These are phyloP conservation scores for Artemisiospiza belli DNA, from an alignment of 2,113 vertebrate genomes.

Conservation along the genomic window DNA sequence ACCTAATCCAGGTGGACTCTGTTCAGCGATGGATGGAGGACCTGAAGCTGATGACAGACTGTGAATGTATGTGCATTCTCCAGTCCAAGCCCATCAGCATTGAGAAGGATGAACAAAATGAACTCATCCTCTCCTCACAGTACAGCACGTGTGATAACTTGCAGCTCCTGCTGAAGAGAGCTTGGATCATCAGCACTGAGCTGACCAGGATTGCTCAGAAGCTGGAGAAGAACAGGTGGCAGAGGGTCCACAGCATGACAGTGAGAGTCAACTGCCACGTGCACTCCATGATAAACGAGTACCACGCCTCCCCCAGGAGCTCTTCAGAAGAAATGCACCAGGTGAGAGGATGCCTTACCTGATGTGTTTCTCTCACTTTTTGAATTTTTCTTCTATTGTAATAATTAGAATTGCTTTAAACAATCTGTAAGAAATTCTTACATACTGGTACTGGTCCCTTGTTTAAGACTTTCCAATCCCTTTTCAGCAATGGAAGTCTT, in stretches of 20 bases:
- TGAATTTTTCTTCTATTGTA: neutral
- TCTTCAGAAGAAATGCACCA: conserved; percentile 85
- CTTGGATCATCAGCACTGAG: conserved; percentile 93
- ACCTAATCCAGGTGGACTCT: conserved; percentile 90
- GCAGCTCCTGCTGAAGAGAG: conserved; percentile 89
- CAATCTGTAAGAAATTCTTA: neutral
- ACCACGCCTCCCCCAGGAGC: conserved; percentile 68
- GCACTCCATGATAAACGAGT: conserved; percentile 89
- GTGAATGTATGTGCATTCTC: conserved; percentile 96
- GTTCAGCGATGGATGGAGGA: conserved; percentile 99
- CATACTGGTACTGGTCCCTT: fast-evolving
- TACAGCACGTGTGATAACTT: conserved; percentile 81
- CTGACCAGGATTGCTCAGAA: conserved; percentile 92
- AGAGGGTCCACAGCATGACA: conserved; percentile 89
- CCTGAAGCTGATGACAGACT: conserved; percentile 94
- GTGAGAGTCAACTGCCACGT: conserved; percentile 90
- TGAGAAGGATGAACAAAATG: conserved; percentile 86
- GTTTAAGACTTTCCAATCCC: neutral
- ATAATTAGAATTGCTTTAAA: neutral
- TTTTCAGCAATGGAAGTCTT: neutral
- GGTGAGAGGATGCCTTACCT: conserved; percentile 64
- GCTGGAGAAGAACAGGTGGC: conserved; percentile 92
- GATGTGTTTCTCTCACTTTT: neutral
- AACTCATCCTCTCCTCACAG: conserved; percentile 82
- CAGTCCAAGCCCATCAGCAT: conserved; percentile 94